These are phyloP conservation scores for Coranthus polyacanthus DNA, from an alignment of 2,797 vertebrate species.

Conservation along the genomic window DNA sequence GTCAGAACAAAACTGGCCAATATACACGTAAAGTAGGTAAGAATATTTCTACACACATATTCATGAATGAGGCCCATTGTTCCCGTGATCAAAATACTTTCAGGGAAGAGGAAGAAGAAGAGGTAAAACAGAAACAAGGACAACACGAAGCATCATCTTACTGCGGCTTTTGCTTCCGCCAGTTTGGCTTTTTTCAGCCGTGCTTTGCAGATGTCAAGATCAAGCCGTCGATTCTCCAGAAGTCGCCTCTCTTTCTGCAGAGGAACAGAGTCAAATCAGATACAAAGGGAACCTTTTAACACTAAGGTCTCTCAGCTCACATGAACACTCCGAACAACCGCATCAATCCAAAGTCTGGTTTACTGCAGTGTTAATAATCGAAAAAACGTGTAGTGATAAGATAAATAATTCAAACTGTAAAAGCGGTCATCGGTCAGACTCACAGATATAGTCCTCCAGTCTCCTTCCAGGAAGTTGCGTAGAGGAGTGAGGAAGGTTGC, in stretches of 20 bases:
- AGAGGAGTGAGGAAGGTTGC: conserved; percentile 93
- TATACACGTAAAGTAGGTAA: too few relatives aligned
- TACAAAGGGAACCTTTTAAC: neutral
- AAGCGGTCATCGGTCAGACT: too few relatives aligned
- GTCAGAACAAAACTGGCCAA: too few relatives aligned
- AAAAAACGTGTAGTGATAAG: too few relatives aligned
- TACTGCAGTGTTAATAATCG: too few relatives aligned
- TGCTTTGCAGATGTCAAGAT: conserved; percentile 95
- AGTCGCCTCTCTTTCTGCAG: conserved; percentile 92
- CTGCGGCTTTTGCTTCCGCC: conserved; percentile 94
- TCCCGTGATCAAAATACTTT: neutral
- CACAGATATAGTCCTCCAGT: conserved; percentile 97
- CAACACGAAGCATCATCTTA: conserved; percentile 71
- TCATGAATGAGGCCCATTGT: too few relatives aligned
- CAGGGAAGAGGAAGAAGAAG: neutral
- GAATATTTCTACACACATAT: too few relatives aligned
- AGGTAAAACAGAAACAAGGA: neutral
- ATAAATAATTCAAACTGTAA: too few relatives aligned
- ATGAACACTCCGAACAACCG: neutral
- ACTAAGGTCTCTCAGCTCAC: neutral
- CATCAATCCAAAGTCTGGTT: too few relatives aligned
- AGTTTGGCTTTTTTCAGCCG: conserved; percentile 95
- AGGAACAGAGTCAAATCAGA: conserved; percentile 1
- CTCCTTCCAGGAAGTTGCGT: conserved; percentile 97
- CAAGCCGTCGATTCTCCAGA: conserved; percentile 93